Evolutionary conservation across 2,113 vertebrate species (phyloP).

Genomic region (Gopherus evgoodei): DNA sequence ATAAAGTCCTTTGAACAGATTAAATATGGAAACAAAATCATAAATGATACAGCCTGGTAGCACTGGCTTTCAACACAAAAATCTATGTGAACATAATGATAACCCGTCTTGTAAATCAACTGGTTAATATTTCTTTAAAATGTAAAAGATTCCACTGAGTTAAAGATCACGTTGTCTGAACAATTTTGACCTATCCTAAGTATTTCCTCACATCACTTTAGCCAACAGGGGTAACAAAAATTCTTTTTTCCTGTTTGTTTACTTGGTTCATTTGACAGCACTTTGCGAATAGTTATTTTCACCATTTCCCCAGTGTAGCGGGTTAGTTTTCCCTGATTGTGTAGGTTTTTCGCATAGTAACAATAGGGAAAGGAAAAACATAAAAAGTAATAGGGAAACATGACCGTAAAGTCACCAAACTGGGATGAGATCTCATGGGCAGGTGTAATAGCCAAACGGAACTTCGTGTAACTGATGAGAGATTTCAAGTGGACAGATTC

Average conservation of each 20-base stretch:
- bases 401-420: neutral
- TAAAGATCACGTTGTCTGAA: neutral
- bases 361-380: neutral
- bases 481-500: neutral
- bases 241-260: neutral
- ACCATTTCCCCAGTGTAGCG: neutral
- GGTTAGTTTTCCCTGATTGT: neutral
- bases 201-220: neutral
- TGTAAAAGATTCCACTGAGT: neutral
- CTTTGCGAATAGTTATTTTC: neutral
- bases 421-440: neutral
- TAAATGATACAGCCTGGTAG: neutral
- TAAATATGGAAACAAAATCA: neutral
- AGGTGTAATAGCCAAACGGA: neutral
- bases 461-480: neutral
- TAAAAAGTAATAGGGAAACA: neutral
- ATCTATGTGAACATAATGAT: neutral
- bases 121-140: neutral
- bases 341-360: neutral
- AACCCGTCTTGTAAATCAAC: neutral
- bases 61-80: neutral
- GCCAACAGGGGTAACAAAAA: neutral
- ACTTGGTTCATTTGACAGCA: neutral
- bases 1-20: neutral
- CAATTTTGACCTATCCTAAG: neutral